These are phyloP conservation scores for Lepidurus apus DNA, from an alignment of 1,140 invertebrate species.

Conservation along the genomic window DNA sequence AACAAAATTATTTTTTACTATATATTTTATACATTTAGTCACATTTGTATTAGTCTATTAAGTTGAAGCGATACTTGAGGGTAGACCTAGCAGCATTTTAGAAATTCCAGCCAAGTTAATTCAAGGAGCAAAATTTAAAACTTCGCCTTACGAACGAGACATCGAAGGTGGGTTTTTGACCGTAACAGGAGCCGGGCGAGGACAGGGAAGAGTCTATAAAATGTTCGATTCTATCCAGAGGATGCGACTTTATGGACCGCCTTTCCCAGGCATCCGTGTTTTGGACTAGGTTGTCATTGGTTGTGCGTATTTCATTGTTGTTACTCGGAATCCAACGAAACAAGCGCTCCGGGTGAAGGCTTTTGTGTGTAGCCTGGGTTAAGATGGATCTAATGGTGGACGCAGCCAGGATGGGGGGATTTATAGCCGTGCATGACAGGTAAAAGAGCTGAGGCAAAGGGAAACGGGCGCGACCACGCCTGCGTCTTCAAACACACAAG, in stretches of 20 bases:
- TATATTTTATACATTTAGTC: too few species aligned
- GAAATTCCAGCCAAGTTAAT: too few species aligned
- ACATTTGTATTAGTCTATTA: too few species aligned
- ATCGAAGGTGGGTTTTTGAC: too few species aligned
- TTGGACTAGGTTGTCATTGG: background rate
- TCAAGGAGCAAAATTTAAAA: too few species aligned
- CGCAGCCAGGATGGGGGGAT: background rate
- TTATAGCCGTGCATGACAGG: background rate
- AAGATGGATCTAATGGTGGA: background rate
- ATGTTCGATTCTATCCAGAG: too few species aligned
- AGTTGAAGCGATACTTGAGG: too few species aligned
- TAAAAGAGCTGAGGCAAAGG: background rate
- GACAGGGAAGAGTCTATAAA: background rate
- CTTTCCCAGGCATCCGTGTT: background rate
- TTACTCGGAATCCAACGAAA: conserved; percentile 17
- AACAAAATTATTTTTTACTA: too few species aligned
- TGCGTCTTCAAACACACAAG: background rate
- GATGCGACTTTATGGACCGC: background rate
- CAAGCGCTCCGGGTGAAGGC: background rate
- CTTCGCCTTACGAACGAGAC: too few species aligned
- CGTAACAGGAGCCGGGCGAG: background rate
- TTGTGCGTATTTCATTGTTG: background rate
- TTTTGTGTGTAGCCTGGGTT: background rate
- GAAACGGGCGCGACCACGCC: background rate
- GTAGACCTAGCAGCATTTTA: too few species aligned